Percentiles rank a stretch among this genome's conserved stretches.
These are phyloP conservation scores for Hycleus cichorii DNA, from an alignment of 1,140 invertebrate genomes.

Conservation along the genomic window DNA sequence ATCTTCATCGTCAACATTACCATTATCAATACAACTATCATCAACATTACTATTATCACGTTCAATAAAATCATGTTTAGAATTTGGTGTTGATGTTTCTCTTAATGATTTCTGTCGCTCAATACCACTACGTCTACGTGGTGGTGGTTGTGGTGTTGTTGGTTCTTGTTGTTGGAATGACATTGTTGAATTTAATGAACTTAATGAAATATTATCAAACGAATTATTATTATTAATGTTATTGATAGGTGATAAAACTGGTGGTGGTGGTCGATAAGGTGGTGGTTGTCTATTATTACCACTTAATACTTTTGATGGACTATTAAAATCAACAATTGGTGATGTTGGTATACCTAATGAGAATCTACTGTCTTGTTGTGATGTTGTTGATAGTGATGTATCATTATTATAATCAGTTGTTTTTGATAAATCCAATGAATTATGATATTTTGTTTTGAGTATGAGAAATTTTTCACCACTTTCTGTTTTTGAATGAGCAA, in stretches of 20 bases:
- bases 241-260: slow-evolving; percentile 38
- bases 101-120: background rate
- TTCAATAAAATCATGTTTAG: background rate
- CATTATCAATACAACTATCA: slow-evolving; percentile 2
- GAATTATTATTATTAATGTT: slow-evolving; percentile 13
- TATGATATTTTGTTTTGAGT: slow-evolving; percentile 66
- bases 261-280: slow-evolving; percentile 59
- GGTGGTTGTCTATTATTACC: slow-evolving; percentile 49
- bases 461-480: slow-evolving; percentile 78
- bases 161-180: slow-evolving; percentile 8
- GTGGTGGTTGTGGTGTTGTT: slow-evolving; percentile 39
- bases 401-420: background rate
- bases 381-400: slow-evolving; percentile 6
- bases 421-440: slow-evolving; percentile 9
- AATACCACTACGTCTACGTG: slow-evolving; percentile 27
- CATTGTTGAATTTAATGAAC: slow-evolving; percentile 29
- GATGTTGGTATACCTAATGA: slow-evolving; percentile 40
- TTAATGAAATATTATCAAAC: slow-evolving; percentile 33
- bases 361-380: slow-evolving; percentile 42
- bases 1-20: slow-evolving; percentile 34
- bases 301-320: slow-evolving; percentile 24
- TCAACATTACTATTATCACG: slow-evolving; percentile 4
- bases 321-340: slow-evolving; percentile 14
- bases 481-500: slow-evolving; percentile 76
- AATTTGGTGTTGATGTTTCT: slow-evolving; percentile 5